Evolutionary conservation across 2,113 vertebrate genomes (phyloP).

Genomic region (Eublepharis macularius): DNA sequence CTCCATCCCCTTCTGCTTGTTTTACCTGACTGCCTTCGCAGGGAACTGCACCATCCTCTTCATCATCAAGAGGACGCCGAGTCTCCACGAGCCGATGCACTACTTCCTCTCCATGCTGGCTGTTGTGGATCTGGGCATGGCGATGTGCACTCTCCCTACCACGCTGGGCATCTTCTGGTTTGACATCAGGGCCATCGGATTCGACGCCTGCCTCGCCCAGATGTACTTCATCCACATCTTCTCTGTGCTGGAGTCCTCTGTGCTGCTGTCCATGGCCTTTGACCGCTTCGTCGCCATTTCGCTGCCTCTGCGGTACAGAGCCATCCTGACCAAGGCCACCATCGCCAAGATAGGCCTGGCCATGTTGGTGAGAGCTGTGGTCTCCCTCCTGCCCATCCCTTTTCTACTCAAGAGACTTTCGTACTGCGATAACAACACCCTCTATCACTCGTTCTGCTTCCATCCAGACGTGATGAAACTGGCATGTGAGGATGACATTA

Average conservation of each 20-base stretch:
- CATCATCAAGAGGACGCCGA: conserved; percentile 59
- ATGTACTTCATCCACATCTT: conserved; percentile 73
- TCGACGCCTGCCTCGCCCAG: conserved; percentile 69
- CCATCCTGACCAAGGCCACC: conserved; percentile 56
- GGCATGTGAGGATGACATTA: conserved; percentile 60
- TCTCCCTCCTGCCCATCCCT: conserved; percentile 60
- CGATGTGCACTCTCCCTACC: conserved; percentile 62
- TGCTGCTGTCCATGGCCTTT: conserved; percentile 74
- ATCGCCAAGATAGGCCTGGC: conserved; percentile 58
- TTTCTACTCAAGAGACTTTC: conserved; percentile 65
- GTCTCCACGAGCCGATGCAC: conserved; percentile 71
- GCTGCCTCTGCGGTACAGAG: conserved; percentile 58
- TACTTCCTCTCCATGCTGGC: conserved; percentile 74
- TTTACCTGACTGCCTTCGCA: conserved; percentile 59
- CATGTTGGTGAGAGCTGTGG: conserved; percentile 20
- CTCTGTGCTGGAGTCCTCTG: conserved; percentile 69
- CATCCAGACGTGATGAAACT: conserved; percentile 74
- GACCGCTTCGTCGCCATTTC: conserved; percentile 72
- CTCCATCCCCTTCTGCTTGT: conserved; percentile 70
- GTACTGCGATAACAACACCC: conserved; percentile 53
- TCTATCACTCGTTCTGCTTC: conserved; percentile 74
- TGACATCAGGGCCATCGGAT: conserved; percentile 43
- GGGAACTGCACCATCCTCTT: conserved; percentile 70
- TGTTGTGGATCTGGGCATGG: conserved; percentile 49
- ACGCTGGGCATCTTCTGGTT: conserved; percentile 69